Evolutionary conservation across 2,888 invertebrate genomes (phyloP), one percentile per base, ranked within the genome.

Genomic region (Heliconius hortense): DNA sequence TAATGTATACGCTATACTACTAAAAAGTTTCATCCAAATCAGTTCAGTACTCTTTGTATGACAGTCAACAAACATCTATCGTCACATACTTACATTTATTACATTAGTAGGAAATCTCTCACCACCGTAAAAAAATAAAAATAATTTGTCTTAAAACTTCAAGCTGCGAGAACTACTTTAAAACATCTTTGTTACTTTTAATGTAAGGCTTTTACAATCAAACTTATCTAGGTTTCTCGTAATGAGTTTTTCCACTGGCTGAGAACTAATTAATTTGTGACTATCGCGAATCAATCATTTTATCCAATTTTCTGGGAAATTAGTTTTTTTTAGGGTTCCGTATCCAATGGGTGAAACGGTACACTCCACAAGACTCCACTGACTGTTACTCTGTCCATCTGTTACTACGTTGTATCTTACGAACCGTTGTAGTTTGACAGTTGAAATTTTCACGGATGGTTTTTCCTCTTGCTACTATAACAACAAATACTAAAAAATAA

Each of bases 201-300:
- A 64, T 74, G 39, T 71, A 60, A 26, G 39, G 39, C 26, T 71
- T 60, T 72, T 75, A 75, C 69, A 68, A 74, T 77, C 75, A 73
- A 77, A 75, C 75, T 75, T 75, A 77, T 77, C 77, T 77, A 73
- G 70, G 77, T 75, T 75, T 75, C 66, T 21, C 48, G 66, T 75
- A 73, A 77, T 75, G 70, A 75, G 75, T 75, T 77, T 77, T 53
- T 56, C 59, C 66, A 53, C 66, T 60, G 26, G 31, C 71, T n/a
- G 62, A 24, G 43, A 73, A 73, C 62, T 75, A 77, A 75, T 77
- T 77, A 75, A 75, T 39, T 75, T 77, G 73, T 71, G 75, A 71
- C 73, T 75, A 73, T 73, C 24, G 70, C 31, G 28, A 60, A 39
- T 71, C 71, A 60, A 71, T 60, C 60, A 39, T 71, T 39, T 39